These are phyloP conservation scores for Phyllostomus hastatus DNA, from an alignment of 2,113 vertebrate genomes.

Conservation along the genomic window DNA sequence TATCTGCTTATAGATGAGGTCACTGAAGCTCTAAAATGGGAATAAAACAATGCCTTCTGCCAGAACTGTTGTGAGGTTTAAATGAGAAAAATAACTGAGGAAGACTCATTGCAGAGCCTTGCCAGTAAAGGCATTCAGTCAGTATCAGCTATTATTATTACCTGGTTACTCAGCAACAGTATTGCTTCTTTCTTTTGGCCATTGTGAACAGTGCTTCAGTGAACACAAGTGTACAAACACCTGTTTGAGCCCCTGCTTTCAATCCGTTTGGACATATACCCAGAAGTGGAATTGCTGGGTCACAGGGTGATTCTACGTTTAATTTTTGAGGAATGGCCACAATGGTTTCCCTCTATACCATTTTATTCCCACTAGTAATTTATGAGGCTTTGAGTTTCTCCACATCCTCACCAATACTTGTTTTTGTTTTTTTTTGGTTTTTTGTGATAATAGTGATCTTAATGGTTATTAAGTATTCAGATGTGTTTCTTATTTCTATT, in stretches of 20 bases:
- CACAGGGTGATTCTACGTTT: neutral
- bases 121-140: neutral
- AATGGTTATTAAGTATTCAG: neutral
- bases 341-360: neutral
- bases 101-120: neutral
- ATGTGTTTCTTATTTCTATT: conserved; percentile 8
- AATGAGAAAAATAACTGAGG: neutral
- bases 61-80: neutral
- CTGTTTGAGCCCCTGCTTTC: neutral
- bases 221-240: neutral
- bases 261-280: neutral
- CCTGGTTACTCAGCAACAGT: neutral
- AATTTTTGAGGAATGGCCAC: neutral
- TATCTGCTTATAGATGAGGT: neutral
- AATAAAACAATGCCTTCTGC: neutral
- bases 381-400: neutral
- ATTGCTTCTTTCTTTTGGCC: neutral
- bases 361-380: neutral
- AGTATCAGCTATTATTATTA: neutral
- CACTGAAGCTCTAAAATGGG: neutral
- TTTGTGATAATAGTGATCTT: neutral
- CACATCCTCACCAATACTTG: neutral
- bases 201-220: neutral
- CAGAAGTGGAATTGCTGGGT: neutral
- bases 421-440: neutral